These are phyloP conservation scores for Hyla sarda DNA, from an alignment of 2,113 vertebrate species.

Conservation along the genomic window DNA sequence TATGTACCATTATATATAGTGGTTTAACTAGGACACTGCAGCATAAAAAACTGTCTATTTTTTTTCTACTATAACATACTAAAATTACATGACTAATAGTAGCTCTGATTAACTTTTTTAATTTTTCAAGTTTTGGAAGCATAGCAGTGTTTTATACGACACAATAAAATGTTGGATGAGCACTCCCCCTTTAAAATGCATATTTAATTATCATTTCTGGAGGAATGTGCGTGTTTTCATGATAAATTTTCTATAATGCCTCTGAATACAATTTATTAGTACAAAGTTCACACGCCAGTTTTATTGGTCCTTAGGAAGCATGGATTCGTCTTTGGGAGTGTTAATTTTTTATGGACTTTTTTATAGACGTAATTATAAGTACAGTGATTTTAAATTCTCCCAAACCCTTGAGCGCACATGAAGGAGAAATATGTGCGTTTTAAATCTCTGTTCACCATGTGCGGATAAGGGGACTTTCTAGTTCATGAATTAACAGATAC, in stretches of 20 bases:
- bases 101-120: background rate
- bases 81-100: background rate
- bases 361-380: conserved; percentile 40
- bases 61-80: background rate
- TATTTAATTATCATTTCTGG: conserved; percentile 24
- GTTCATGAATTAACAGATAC: conserved; percentile 21
- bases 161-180: conserved; percentile 9
- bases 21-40: too few relatives aligned
- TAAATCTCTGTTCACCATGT: conserved; percentile 35
- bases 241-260: conserved; percentile 46
- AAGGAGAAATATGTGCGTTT: conserved; percentile 38
- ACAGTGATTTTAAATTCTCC: conserved; percentile 43
- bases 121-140: background rate
- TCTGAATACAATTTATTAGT: conserved; percentile 42
- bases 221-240: conserved; percentile 39
- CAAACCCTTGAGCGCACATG: conserved; percentile 34
- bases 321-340: conserved; percentile 29
- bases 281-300: conserved; percentile 30
- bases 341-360: conserved; percentile 48
- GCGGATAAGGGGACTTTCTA: background rate
- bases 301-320: conserved; percentile 38
- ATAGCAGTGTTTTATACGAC: background rate
- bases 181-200: conserved; percentile 3
- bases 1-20: too few relatives aligned
- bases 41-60: background rate